Evolutionary conservation across 2,888 invertebrate species (phyloP), one percentile per base, ranked within the genome.

Genomic region (Tetramorium bicarinatum): DNA sequence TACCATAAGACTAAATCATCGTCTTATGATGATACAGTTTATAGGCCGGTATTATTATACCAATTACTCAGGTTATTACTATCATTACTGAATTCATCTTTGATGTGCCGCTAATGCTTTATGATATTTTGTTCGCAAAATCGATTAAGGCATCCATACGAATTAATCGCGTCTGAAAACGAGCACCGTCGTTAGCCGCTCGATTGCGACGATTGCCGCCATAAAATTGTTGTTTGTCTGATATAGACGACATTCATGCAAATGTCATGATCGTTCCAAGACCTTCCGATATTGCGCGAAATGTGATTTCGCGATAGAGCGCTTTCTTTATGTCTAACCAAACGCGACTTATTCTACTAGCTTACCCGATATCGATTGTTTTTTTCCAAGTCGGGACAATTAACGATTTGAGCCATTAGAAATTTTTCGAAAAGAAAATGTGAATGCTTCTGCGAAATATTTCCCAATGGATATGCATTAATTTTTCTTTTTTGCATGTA

Each of bases 331-430:
- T 79, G 21, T 49, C 38, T 21, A 13, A 59, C 41, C 54, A 66
- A 29, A 66, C 41, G 54, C 72, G 82, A 83, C 80, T 85, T 82
- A 77, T 61, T 82, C 83, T 77, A 88, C 81, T 82, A 47, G 7
- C 66, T 47, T 77, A 49, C 41, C 75, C 62, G 66, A 79, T 88
- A 88, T 88, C 83, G 87, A 88, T 79, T 88, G 79, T 66, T 62
- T 61, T 47, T 47, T 72, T n/a, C 11, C 18, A 9, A 21, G 11
- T 15, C 18, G 64, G 67, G 66, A 82, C 83, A 85, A 88, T 88
- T 87, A 87, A 88, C 69, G 82, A 82, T 72, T 79, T 34, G 11
- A 71, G 18, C n/a, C 47, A 59, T 71, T 71, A 72, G 25, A 72
- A 34, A 59, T 49, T 47, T 4, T 71, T 54, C 3, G 11, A 21